A percentile compares a stretch with the other conserved stretches of the same genome.
Conservation (phyloP, 2,888 invertebrate species). For the Craniophora ligustri region DNA sequence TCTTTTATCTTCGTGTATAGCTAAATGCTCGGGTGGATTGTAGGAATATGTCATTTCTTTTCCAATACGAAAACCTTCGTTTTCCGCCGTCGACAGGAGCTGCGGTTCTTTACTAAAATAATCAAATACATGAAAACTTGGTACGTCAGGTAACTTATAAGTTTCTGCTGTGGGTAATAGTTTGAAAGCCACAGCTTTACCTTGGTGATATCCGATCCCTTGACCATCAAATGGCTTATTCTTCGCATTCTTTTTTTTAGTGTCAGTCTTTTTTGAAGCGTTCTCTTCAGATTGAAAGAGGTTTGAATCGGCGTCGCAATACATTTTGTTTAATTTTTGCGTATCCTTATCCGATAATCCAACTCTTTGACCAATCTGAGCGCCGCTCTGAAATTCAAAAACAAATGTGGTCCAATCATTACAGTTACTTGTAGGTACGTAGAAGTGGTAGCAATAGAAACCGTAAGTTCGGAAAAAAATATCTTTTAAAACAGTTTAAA, state of each 20-base stretch:
- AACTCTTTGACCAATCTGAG: conserved; percentile 87
- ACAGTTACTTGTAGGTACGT: no score
- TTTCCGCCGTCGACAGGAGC: conserved; percentile 72
- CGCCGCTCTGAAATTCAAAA: conserved; percentile 79
- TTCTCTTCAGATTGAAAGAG: conserved; percentile 61
- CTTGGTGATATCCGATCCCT: conserved; percentile 85
- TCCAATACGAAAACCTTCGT: conserved; percentile 69
- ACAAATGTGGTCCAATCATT: no score
- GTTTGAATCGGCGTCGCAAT: conserved; percentile 81
- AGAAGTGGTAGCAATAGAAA: no score
- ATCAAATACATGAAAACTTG: conserved; percentile 77
- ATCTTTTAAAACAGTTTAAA: no score
- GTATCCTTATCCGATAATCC: conserved; percentile 89
- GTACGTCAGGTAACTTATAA: conserved; percentile 69
- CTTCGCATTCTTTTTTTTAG: conserved; percentile 68
- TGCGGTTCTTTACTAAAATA: conserved; percentile 83
- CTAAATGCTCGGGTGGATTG: conserved; percentile 43
- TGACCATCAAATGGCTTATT: conserved; percentile 83
- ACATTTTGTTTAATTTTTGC: conserved; percentile 89
- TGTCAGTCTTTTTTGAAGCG: conserved; percentile 48
- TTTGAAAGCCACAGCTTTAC: conserved; percentile 84
- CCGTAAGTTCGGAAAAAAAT: no score
- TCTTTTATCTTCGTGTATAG: conserved; percentile 35
- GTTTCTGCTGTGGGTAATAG: conserved; percentile 74
- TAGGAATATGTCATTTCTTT: conserved; percentile 66